Conservation (phyloP, 2,113 vertebrate genomes). For the Nanorana parkeri region DNA sequence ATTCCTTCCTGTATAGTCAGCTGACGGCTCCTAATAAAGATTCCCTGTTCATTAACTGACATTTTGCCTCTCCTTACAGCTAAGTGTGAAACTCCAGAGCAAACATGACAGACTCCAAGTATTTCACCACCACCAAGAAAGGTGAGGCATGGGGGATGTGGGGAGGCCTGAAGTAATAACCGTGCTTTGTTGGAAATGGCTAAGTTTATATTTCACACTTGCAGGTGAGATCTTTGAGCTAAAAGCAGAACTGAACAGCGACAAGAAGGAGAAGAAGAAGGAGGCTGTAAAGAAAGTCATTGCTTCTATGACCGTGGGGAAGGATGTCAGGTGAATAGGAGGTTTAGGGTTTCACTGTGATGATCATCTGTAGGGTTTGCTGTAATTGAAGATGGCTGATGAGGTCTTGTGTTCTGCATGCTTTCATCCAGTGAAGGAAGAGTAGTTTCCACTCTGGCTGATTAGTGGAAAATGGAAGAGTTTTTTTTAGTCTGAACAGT, state of each 20-base stretch:
- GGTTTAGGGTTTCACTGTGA: background rate
- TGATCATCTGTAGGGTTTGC: background rate
- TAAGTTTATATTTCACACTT: slow-evolving; percentile 36
- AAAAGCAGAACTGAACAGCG: slow-evolving; percentile 97
- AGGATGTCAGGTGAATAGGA: slow-evolving; percentile 92
- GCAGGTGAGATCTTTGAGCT: slow-evolving; percentile 98
- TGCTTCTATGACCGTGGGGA: slow-evolving; percentile 97
- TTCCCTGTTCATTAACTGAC: background rate
- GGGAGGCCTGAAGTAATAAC: background rate
- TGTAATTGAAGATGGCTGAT: background rate
- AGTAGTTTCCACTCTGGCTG: background rate
- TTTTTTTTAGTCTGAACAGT: background rate
- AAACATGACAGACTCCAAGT: slow-evolving; percentile 98
- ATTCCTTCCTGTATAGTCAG: background rate
- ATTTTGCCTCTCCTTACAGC: slow-evolving; percentile 64
- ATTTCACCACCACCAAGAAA: slow-evolving; percentile 99
- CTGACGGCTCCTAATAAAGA: background rate
- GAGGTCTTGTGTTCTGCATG: background rate
- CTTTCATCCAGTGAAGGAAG: background rate
- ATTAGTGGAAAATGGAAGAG: rapidly evolving
- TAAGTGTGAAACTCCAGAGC: slow-evolving; percentile 61
- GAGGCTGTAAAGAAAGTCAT: slow-evolving; percentile 99
- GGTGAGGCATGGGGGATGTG: slow-evolving; percentile 69
- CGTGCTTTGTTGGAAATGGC: background rate
- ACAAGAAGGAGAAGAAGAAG: slow-evolving; percentile 99